Evolutionary conservation across 2,113 vertebrate genomes (phyloP), one percentile per base, ranked within the genome.

Genomic region (Rhodinocichla rosea): DNA sequence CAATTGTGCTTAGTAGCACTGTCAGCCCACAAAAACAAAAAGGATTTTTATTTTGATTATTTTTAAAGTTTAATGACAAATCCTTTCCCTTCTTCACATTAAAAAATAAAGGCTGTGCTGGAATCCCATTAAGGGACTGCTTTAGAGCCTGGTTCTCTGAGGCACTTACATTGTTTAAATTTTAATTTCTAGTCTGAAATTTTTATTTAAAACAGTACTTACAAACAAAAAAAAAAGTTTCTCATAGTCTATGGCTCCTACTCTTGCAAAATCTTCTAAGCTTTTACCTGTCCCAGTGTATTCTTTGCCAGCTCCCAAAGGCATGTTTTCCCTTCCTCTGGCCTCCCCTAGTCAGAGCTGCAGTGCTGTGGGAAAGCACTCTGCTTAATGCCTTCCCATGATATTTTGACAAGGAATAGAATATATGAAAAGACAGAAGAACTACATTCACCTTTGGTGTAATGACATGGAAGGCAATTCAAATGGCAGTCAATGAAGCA

Each of bases 11-110:
- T 89, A 94, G 87, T 89, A 95, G 91, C 44, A 71, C 73, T 97
- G 95, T 95, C 93, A 97, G 91, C 82, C 84, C 42, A 42, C 77
- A 94, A 89, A 95, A 97, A 97, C 92, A 97, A 97, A 97, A 97
- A 97, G 87, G 94, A 95, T 96, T 98, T 97, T 97, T 96, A 97
- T 98, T 97, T 97, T 97, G 83, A 98, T 98, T 97, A 97, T 97
- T 98, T 98, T 98, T 97, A 98, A 98, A 98, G 93, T 97, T 98
- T 98, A 97, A 98, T 98, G 98, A 97, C 94, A 97, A 98, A 97
- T 97, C 87, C 83, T 97, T 98, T 97, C 97, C 71, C 70, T 96
- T 97, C 93, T 95, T 96, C 81, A 59, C 97, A 98, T 98, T 97
- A 98, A 98, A 98, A 98, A 98, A 94, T 98, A 98, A 98, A 98